Conservation (phyloP, 1,140 invertebrate species). For the Drosophila bipectinata region DNA sequence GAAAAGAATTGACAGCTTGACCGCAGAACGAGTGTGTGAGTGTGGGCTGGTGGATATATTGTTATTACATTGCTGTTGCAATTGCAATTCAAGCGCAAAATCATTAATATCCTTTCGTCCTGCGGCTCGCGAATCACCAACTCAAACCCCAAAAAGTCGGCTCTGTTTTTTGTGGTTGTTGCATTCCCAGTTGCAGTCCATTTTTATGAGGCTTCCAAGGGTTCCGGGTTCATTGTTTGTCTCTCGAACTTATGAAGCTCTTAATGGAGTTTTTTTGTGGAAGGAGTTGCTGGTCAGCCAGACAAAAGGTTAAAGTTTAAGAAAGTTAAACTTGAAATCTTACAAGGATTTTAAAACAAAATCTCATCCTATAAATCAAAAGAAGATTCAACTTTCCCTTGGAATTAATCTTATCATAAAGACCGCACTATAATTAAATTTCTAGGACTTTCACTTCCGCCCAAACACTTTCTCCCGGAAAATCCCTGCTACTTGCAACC, state of each 20-base stretch:
- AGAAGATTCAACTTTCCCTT: background rate
- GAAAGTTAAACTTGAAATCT: conserved; percentile 8
- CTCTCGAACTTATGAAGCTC: conserved; percentile 44
- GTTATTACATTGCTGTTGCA: conserved; percentile 73
- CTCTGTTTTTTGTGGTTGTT: conserved; percentile 43
- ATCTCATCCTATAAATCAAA: conserved; percentile 36
- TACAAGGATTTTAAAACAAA: conserved; percentile 1
- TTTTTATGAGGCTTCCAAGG: conserved; percentile 66
- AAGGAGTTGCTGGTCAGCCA: background rate
- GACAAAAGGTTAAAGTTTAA: conserved; percentile 14
- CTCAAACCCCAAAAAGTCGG: conserved; percentile 32
- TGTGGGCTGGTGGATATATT: conserved; percentile 62
- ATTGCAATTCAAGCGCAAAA: conserved; percentile 83
- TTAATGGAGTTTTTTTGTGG: conserved; percentile 49
- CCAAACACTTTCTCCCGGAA: conserved; percentile 39
- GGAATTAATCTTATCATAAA: conserved; percentile 27
- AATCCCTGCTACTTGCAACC: conserved; percentile 5
- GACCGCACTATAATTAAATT: conserved; percentile 46
- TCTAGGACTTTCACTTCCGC: conserved; percentile 33
- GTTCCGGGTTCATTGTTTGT: conserved; percentile 47
- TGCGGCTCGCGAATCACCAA: conserved; percentile 5
- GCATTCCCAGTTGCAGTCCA: conserved; percentile 38
- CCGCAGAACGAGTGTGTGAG: conserved; percentile 52
- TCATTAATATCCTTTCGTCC: conserved; percentile 81
- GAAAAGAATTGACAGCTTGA: conserved; percentile 78